Percentiles rank a stretch among this genome's conserved stretches.
phyloP scores from a whole-genome alignment of 2,888 invertebrate species.

The Pammene fasciana region DNA sequence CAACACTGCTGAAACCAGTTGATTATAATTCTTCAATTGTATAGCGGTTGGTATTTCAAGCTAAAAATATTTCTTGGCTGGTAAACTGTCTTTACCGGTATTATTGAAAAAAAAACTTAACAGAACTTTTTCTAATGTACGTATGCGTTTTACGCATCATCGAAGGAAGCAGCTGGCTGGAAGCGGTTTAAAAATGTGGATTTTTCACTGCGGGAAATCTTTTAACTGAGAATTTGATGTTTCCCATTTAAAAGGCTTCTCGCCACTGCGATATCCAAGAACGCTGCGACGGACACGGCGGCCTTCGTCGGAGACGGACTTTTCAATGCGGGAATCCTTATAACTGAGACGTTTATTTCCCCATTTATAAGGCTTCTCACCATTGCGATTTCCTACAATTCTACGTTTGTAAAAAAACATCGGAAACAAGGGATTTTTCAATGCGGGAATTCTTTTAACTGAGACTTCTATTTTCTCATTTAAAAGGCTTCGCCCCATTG shows the following conservation, averaged over 20 bases:
- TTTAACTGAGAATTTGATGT: conserved; percentile 4
- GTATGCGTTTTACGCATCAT: too few relatives aligned
- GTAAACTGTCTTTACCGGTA: too few relatives aligned
- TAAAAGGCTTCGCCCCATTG: neutral
- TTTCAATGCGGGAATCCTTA: conserved; percentile 8
- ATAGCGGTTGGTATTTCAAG: too few relatives aligned
- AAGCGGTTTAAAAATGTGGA: neutral
- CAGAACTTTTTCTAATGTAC: too few relatives aligned
- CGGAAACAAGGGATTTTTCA: neutral
- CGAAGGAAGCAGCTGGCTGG: neutral
- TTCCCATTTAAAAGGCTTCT: conserved; percentile 15
- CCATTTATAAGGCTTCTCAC: conserved; percentile 7
- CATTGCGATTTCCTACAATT: neutral
- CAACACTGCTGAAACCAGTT: too few relatives aligned
- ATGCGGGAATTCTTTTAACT: neutral
- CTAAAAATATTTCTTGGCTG: too few relatives aligned
- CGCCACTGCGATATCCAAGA: neutral
- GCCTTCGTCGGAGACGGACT: neutral
- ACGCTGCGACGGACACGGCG: neutral
- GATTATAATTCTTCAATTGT: too few relatives aligned
- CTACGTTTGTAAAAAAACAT: neutral
- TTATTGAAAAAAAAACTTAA: too few relatives aligned
- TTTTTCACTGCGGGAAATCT: conserved; percentile 12
- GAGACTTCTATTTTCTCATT: neutral
- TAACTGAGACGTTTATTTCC: neutral